These are phyloP conservation scores for Melanostigma gelatinosum DNA, from an alignment of 2,113 vertebrate genomes.

Conservation along the genomic window DNA sequence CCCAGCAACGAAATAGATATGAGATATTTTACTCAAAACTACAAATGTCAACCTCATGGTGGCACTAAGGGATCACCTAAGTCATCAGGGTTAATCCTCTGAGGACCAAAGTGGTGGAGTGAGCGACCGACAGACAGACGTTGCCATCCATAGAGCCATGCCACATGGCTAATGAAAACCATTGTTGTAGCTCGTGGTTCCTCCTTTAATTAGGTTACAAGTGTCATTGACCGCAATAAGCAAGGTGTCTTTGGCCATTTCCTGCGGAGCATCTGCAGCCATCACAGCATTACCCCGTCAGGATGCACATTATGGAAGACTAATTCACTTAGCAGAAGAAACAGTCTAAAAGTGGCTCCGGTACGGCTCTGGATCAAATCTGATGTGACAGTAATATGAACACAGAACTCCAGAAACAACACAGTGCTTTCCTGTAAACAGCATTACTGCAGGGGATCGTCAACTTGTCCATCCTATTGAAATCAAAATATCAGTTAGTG, in stretches of 20 bases:
- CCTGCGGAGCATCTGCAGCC: slow-evolving; percentile 62
- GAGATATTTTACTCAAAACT: neutral
- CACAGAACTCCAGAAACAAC: slow-evolving; percentile 51
- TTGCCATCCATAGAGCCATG: slow-evolving; percentile 1
- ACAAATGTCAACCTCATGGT: neutral
- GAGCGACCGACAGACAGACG: slow-evolving; percentile 9
- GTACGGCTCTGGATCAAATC: slow-evolving; percentile 43
- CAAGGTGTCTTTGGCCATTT: slow-evolving; percentile 57
- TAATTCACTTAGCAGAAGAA: slow-evolving; percentile 70
- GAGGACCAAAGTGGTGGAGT: neutral
- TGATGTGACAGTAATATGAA: slow-evolving; percentile 62
- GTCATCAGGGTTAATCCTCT: neutral
- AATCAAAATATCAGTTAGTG: slow-evolving; percentile 38
- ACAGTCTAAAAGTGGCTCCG: slow-evolving; percentile 48
- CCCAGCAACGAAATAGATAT: no score
- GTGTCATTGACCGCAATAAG: slow-evolving; percentile 60
- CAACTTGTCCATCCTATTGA: slow-evolving; percentile 30
- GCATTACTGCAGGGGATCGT: slow-evolving; percentile 45
- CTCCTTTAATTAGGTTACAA: slow-evolving; percentile 63
- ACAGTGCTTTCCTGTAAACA: slow-evolving; percentile 58
- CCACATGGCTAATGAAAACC: slow-evolving; percentile 16
- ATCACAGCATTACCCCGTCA: slow-evolving; percentile 67
- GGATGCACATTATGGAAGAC: slow-evolving; percentile 52
- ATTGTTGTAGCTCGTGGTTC: slow-evolving; percentile 23
- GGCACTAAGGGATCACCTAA: neutral